Conservation (phyloP, 92 coral and sea anemone genomes). For the Porites cylindrica region DNA sequence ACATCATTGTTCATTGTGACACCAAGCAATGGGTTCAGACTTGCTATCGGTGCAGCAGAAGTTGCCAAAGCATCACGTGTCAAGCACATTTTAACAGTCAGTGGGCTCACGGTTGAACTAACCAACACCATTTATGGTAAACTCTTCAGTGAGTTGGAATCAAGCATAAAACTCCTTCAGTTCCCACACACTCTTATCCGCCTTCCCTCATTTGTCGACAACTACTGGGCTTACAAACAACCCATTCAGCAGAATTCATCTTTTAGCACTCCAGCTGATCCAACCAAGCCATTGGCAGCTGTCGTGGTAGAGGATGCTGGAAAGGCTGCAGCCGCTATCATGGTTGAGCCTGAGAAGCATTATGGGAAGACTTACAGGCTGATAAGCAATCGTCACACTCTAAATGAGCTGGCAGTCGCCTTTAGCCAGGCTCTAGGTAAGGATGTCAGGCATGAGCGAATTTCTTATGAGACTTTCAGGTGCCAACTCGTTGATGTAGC, state of each 20-base stretch:
- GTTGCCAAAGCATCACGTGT: conserved; percentile 73
- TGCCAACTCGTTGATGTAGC: conserved; percentile 28
- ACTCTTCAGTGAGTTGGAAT: conserved; percentile 64
- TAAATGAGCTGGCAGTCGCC: conserved; percentile 52
- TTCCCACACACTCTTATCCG: conserved; percentile 66
- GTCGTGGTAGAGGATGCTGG: conserved; percentile 78
- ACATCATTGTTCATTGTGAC: conserved; percentile 68
- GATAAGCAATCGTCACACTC: conserved; percentile 73
- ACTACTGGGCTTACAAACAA: conserved; percentile 47
- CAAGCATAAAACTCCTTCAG: conserved; percentile 42
- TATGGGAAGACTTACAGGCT: conserved; percentile 74
- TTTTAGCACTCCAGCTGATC: conserved; percentile 62
- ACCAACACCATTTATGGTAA: conserved; percentile 62
- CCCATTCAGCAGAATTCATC: conserved; percentile 61
- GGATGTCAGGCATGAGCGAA: conserved; percentile 46
- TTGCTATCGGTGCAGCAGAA: conserved; percentile 70
- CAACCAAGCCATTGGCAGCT: conserved; percentile 65
- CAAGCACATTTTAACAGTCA: conserved; percentile 62
- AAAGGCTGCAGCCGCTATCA: conserved; percentile 75
- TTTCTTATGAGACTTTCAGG: conserved; percentile 65
- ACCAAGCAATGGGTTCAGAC: conserved; percentile 63
- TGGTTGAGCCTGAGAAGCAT: conserved; percentile 75
- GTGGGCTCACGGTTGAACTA: conserved; percentile 50
- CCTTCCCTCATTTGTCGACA: conserved; percentile 74
- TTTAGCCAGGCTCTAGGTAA: conserved; percentile 60